These are phyloP conservation scores for Electrophaes corylata DNA, from an alignment of 2,888 invertebrate genomes.

Conservation along the genomic window DNA sequence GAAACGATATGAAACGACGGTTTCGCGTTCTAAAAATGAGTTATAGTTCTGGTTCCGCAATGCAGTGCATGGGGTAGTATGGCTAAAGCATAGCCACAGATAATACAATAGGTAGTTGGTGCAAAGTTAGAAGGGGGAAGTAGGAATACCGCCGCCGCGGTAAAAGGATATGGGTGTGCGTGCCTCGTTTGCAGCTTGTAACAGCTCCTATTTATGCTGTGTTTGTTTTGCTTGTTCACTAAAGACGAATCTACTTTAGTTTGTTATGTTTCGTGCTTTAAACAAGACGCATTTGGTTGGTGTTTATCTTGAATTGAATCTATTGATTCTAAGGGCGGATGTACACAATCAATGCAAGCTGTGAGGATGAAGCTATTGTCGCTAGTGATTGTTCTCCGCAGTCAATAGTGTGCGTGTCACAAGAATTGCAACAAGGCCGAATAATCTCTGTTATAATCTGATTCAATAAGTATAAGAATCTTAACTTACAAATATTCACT, in stretches of 20 bases:
- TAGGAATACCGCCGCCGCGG: conserved; percentile 21
- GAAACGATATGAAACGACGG: conserved; percentile 64
- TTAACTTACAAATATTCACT: neutral
- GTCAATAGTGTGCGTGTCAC: neutral
- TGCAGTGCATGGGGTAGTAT: conserved; percentile 78
- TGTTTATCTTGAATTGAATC: conserved; percentile 28
- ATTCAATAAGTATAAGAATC: neutral
- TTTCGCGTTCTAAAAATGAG: conserved; percentile 77
- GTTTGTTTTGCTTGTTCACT: conserved; percentile 40
- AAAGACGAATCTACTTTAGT: conserved; percentile 23
- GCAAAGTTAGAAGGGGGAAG: conserved; percentile 31
- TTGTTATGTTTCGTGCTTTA: conserved; percentile 21
- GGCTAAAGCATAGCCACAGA: conserved; percentile 29
- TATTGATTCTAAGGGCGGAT: conserved; percentile 38
- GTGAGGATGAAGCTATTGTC: conserved; percentile 31
- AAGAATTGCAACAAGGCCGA: conserved; percentile 13
- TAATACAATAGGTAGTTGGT: conserved; percentile 19
- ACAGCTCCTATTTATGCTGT: conserved; percentile 36
- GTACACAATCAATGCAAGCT: conserved; percentile 36
- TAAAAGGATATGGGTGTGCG: conserved; percentile 36
- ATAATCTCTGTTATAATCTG: conserved; percentile 3
- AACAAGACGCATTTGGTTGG: conserved; percentile 26
- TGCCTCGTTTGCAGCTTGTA: conserved; percentile 35
- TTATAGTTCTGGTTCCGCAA: conserved; percentile 78
- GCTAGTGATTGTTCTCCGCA: conserved; percentile 34